phyloP scores from a whole-genome alignment of 1,140 invertebrate genomes.

The Orius insidiosus region DNA sequence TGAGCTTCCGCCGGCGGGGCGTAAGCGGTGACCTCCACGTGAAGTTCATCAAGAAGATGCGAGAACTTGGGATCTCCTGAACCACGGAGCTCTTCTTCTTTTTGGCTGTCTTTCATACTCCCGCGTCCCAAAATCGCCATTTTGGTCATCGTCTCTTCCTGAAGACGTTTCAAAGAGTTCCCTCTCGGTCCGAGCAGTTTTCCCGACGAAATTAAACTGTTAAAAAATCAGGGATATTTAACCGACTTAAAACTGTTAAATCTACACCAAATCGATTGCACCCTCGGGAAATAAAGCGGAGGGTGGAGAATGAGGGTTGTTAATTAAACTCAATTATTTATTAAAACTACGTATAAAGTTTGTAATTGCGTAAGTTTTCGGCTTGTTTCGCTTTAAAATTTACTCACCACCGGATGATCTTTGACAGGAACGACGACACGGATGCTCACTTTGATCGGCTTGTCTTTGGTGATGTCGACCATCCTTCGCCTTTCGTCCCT shows the following conservation, averaged over 20 bases:
- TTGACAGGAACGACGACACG: constrained; percentile 60
- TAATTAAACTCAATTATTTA: background rate
- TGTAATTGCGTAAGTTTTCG: too few species aligned
- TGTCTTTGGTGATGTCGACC: constrained; percentile 67
- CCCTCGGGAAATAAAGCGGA: background rate
- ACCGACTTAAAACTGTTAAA: background rate
- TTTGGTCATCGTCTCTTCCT: constrained; percentile 84
- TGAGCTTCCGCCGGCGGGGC: constrained; percentile 77
- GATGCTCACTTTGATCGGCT: constrained; percentile 62
- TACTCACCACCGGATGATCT: constrained; percentile 61
- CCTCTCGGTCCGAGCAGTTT: constrained; percentile 82
- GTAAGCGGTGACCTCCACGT: constrained; percentile 73
- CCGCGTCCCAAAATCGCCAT: constrained; percentile 80
- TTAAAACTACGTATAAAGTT: too few species aligned
- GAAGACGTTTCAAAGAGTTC: constrained; percentile 72
- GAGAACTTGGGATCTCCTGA: constrained; percentile 75
- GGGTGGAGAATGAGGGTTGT: background rate
- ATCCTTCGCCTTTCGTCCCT: constrained; percentile 31
- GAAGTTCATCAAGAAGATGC: constrained; percentile 75
- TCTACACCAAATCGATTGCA: background rate
- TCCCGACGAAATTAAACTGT: constrained; percentile 81
- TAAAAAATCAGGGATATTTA: background rate
- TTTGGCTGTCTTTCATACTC: constrained; percentile 76
- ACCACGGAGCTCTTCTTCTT: constrained; percentile 73
- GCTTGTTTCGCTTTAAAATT: too few species aligned